phyloP scores from a whole-genome alignment of 1,140 invertebrate genomes.

The Trachelipus rathkii region DNA sequence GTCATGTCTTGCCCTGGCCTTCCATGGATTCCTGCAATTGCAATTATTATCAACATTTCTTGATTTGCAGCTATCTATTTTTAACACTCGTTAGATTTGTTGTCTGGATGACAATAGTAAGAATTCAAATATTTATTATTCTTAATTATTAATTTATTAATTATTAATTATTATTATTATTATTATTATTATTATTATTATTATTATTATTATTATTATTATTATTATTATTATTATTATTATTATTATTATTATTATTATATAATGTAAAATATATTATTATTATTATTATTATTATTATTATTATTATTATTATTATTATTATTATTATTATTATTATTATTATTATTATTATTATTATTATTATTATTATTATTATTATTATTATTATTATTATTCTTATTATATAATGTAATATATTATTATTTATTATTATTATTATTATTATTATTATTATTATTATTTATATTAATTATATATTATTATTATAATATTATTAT shows the following conservation, averaged over 20 bases:
- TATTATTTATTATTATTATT: not conserved
- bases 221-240: not conserved
- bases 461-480: not conserved
- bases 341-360: no score
- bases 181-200: not conserved
- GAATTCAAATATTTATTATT: not conserved
- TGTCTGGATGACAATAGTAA: conserved; percentile 49
- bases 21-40: conserved; percentile 81
- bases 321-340: no score
- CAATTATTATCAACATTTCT: conserved; percentile 86
- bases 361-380: no score
- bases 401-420: no score
- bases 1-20: conserved; percentile 66
- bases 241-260: no score
- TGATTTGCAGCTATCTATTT: conserved; percentile 76
- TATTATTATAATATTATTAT: no score
- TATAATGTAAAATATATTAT: not conserved
- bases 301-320: no score
- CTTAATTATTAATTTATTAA: not conserved
- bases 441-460: not conserved
- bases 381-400: no score
- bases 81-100: conserved; percentile 49
- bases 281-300: no score
- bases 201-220: not conserved
- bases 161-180: not conserved